These are phyloP conservation scores for Xiphorhynchus erythropygius DNA, from an alignment of 2,797 vertebrate species.

Conservation along the genomic window DNA sequence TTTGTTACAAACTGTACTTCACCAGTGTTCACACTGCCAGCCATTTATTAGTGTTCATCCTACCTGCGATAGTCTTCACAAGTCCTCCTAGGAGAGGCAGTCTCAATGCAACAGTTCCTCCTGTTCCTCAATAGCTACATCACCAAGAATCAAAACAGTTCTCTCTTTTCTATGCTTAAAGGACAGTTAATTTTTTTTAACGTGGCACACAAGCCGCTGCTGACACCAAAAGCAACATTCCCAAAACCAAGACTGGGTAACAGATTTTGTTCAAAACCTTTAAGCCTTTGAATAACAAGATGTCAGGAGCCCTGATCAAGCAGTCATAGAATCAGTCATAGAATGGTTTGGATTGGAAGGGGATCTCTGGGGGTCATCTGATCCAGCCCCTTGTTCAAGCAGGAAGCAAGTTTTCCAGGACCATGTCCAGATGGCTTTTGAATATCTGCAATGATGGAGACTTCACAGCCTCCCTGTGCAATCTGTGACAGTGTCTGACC, in stretches of 20 bases:
- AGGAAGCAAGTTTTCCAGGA: neutral
- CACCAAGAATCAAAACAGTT: neutral
- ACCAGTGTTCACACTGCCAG: neutral
- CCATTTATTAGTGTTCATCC: neutral
- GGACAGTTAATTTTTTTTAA: neutral
- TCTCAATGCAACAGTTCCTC: neutral
- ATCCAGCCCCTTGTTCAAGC: neutral
- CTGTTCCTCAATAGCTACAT: neutral
- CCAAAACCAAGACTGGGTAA: neutral
- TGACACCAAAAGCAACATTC: neutral
- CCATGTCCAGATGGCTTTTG: neutral
- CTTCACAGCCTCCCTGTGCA: neutral
- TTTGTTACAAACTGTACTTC: neutral
- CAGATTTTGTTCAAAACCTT: neutral
- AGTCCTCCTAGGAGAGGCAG: neutral
- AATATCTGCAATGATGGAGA: neutral
- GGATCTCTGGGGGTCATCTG: neutral
- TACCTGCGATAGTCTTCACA: neutral
- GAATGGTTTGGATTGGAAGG: neutral
- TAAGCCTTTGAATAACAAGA: neutral
- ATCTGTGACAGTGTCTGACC: neutral
- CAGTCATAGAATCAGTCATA: neutral
- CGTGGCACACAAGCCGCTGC: neutral
- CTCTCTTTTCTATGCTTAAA: neutral
- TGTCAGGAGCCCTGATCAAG: neutral